These are phyloP conservation scores for Serilophus lunatus DNA, from an alignment of 2,113 vertebrate species.

Conservation along the genomic window DNA sequence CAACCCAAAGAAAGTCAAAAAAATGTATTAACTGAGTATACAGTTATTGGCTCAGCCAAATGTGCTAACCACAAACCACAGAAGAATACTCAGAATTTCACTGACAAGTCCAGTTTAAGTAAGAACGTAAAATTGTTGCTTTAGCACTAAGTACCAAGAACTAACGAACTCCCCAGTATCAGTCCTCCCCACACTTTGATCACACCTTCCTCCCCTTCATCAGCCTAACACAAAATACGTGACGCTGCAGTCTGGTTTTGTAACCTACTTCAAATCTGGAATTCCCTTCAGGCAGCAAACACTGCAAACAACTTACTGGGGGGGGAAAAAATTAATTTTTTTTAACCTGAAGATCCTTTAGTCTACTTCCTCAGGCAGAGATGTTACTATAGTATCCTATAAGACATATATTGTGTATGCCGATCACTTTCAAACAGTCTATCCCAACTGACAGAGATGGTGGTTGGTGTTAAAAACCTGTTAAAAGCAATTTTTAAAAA, in stretches of 20 bases:
- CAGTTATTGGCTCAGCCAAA: background rate
- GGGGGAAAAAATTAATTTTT: background rate
- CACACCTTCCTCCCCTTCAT: background rate
- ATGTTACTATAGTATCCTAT: background rate
- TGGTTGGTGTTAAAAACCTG: background rate
- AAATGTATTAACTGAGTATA: background rate
- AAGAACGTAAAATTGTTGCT: background rate
- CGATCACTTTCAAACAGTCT: too few relatives aligned
- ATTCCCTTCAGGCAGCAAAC: background rate
- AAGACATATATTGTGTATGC: too few relatives aligned
- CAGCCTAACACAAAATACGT: background rate
- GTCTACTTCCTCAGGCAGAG: background rate
- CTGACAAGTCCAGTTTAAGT: background rate
- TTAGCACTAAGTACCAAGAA: background rate
- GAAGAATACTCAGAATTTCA: background rate
- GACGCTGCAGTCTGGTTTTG: background rate
- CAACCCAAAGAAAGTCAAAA: background rate
- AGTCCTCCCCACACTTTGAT: rapidly evolving
- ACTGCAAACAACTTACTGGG: background rate
- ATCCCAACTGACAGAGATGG: background rate
- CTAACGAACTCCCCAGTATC: background rate
- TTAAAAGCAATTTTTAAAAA: background rate
- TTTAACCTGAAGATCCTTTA: background rate
- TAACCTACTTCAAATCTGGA: background rate
- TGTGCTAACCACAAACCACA: background rate